Percentiles rank a stretch among this genome's conserved stretches.
Evolutionary conservation across 2,797 vertebrate species (phyloP).

Genomic region (Pitangus sulphuratus): DNA sequence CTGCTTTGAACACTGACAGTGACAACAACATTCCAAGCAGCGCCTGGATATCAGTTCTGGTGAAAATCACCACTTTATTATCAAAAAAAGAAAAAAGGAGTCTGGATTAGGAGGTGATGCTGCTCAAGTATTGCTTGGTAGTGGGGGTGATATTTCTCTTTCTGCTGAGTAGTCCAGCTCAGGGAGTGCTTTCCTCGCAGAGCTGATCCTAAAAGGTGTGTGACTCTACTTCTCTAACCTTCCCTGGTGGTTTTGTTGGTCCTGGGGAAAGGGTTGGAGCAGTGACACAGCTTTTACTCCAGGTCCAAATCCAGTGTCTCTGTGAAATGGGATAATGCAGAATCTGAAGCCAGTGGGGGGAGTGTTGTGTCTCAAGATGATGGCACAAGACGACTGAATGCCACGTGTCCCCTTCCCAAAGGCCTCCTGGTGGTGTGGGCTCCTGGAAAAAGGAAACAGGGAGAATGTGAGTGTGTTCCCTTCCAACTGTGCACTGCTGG

Average conservation of each 20-base stretch:
- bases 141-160: background rate
- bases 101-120: accelerated
- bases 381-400: too few species aligned
- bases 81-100: background rate
- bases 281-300: background rate
- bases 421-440: background rate
- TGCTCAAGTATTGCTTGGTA: background rate
- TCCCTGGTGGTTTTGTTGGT: background rate
- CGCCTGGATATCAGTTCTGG: constrained; percentile 62
- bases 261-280: background rate
- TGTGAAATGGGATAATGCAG: background rate
- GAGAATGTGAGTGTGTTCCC: accelerated
- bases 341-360: background rate
- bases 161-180: background rate
- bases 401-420: accelerated
- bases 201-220: background rate
- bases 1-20: constrained; percentile 12
- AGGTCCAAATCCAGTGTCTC: background rate
- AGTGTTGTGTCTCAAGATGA: background rate
- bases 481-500: background rate
- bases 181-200: accelerated
- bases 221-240: background rate
- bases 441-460: accelerated
- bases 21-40: constrained; percentile 51
- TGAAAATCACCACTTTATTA: constrained; percentile 70